phyloP scores from a whole-genome alignment of 2,113 vertebrate species.

The Alligator sinensis region DNA sequence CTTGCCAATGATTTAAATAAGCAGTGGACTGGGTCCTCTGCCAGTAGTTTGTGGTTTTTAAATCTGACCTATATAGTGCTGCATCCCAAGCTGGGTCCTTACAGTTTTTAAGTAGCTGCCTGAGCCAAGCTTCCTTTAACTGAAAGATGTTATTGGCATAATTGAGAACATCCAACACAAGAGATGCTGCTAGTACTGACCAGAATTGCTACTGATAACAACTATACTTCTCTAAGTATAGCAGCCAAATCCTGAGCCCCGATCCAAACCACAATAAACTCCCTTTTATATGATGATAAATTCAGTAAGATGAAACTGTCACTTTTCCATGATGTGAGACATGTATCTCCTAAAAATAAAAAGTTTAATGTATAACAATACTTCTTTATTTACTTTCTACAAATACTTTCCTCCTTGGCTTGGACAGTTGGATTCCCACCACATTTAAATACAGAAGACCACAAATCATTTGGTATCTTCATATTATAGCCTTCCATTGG shows the following conservation, averaged over 20 bases:
- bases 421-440: background rate
- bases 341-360: background rate
- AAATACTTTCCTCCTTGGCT: background rate
- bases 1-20: too few relatives aligned
- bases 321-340: background rate
- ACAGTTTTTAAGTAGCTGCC: background rate
- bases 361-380: background rate
- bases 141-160: too few relatives aligned
- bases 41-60: fast-evolving
- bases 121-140: background rate
- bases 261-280: background rate
- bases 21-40: too few relatives aligned
- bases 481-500: fast-evolving
- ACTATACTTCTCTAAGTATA: fast-evolving
- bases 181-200: background rate
- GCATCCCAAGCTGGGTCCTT: background rate
- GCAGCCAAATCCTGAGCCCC: background rate
- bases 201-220: background rate
- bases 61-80: background rate
- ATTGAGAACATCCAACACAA: background rate
- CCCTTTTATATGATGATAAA: background rate
- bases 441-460: background rate
- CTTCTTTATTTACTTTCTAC: background rate
- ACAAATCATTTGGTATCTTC: background rate
- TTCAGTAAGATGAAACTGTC: background rate